Percentiles rank a stretch among this genome's conserved stretches.
Evolutionary conservation across 2,888 invertebrate species (phyloP).

Genomic region (Mellilla xanthometata): DNA sequence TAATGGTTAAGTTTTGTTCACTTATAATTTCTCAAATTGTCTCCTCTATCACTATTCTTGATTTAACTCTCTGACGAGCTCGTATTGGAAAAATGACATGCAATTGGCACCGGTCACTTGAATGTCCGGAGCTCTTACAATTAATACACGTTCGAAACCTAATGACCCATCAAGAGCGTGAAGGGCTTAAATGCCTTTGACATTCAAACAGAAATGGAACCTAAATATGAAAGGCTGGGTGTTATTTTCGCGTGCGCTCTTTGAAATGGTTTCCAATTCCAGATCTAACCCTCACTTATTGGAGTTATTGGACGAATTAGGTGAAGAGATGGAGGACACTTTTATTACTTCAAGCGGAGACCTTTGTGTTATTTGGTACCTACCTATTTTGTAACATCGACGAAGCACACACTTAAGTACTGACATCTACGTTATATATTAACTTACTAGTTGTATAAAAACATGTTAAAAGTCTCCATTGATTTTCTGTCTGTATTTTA

Average conservation of each 20-base stretch:
- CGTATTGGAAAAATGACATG: constrained; percentile 18
- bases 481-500: no score
- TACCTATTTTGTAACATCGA: no score
- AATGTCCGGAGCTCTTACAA: constrained; percentile 56
- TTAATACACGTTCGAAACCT: constrained; percentile 57
- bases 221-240: constrained; percentile 36
- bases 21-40: no score
- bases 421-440: no score
- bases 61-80: constrained; percentile 1
- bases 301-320: constrained; percentile 56
- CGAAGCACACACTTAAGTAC: no score
- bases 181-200: constrained; percentile 37
- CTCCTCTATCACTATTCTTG: no score
- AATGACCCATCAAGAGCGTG: constrained; percentile 42
- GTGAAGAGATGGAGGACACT: constrained; percentile 18
- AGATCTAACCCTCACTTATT: constrained; percentile 64
- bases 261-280: constrained; percentile 40
- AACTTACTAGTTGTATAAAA: no score
- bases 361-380: no score
- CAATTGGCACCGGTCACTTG: constrained; percentile 44
- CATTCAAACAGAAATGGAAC: constrained; percentile 44
- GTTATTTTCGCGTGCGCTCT: constrained; percentile 40
- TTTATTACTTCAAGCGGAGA: constrained; percentile 6
- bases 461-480: no score
- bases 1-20: no score